A percentile compares a stretch with the other conserved stretches of the same genome.
Evolutionary conservation across 2,888 invertebrate genomes (phyloP).

Genomic region (Pollenia labialis): DNA sequence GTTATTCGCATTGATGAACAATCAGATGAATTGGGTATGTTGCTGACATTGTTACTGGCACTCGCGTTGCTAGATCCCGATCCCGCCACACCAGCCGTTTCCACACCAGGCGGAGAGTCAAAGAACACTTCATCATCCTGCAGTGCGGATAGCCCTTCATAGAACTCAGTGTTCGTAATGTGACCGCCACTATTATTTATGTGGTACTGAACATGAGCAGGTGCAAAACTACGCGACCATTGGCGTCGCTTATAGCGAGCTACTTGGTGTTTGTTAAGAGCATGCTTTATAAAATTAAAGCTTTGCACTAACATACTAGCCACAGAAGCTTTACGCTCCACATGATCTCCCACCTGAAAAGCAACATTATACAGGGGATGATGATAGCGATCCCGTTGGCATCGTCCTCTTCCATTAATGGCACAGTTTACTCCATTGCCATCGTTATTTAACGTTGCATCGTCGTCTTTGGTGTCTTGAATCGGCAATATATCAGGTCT

Average conservation of each 20-base stretch:
- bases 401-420: conserved; percentile 44
- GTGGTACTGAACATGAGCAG: conserved; percentile 84
- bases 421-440: conserved; percentile 4
- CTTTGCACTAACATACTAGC: conserved; percentile 82
- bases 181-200: conserved; percentile 54
- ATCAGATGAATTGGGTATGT: conserved; percentile 24
- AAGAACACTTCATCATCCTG: conserved; percentile 87
- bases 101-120: conserved; percentile 80
- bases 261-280: conserved; percentile 85
- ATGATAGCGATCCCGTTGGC: conserved; percentile 57
- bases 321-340: conserved; percentile 83
- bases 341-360: conserved; percentile 81
- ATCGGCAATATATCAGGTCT: conserved; percentile 83
- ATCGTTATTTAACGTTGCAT: conserved; percentile 58
- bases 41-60: conserved; percentile 53
- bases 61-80: conserved; percentile 44
- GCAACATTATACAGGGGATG: conserved; percentile 74
- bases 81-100: conserved; percentile 22
- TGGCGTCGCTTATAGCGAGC: conserved; percentile 82
- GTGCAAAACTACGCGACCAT: conserved; percentile 90
- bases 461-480: conserved; percentile 78
- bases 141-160: conserved; percentile 82
- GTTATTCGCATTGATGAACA: conserved; percentile 33
- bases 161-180: conserved; percentile 82
- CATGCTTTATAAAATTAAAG: conserved; percentile 84